A percentile compares a stretch with the other conserved stretches of the same genome.
phyloP scores from a whole-genome alignment of 2,888 invertebrate genomes.

The Drosophila borealis region DNA sequence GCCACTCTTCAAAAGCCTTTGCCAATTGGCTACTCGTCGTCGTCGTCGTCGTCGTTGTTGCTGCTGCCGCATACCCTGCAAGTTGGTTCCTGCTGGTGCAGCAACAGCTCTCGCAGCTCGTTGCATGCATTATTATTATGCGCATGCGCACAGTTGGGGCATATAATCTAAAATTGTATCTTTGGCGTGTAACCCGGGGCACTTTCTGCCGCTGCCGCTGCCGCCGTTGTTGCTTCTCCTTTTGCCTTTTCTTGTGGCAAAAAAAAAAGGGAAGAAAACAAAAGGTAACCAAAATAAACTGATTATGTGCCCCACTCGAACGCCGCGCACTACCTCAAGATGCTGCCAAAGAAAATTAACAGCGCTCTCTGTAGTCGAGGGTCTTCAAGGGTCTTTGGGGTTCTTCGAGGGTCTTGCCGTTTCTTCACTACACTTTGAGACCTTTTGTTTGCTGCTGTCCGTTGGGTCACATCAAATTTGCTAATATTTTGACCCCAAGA shows the following conservation, averaged over 20 bases:
- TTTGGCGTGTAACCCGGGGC: conserved; percentile 84
- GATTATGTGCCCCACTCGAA: conserved; percentile 70
- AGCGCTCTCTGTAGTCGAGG: conserved; percentile 32
- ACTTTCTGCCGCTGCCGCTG: conserved; percentile 58
- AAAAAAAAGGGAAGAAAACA: conserved; percentile 26
- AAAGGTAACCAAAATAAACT: conserved; percentile 72
- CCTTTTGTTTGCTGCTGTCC: conserved; percentile 33
- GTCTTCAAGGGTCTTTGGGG: conserved; percentile 23
- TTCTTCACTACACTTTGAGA: background rate
- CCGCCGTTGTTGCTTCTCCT: conserved; percentile 23
- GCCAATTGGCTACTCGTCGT: conserved; percentile 71
- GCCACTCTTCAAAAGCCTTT: conserved; percentile 43
- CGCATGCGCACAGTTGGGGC: conserved; percentile 82
- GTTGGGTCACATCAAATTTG: conserved; percentile 74
- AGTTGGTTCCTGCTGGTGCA: conserved; percentile 12
- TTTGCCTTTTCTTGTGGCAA: conserved; percentile 20
- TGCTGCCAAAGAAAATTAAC: conserved; percentile 65
- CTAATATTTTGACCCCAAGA: conserved; percentile 75
- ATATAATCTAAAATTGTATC: conserved; percentile 84
- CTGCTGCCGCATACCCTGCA: conserved; percentile 25
- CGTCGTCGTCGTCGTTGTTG: conserved; percentile 20
- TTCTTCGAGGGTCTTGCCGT: conserved; percentile 19
- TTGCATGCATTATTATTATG: conserved; percentile 82
- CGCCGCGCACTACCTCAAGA: conserved; percentile 18
- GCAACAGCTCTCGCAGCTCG: conserved; percentile 56